Conservation (phyloP, 2,797 vertebrate genomes). For the Balearica regulorum region DNA sequence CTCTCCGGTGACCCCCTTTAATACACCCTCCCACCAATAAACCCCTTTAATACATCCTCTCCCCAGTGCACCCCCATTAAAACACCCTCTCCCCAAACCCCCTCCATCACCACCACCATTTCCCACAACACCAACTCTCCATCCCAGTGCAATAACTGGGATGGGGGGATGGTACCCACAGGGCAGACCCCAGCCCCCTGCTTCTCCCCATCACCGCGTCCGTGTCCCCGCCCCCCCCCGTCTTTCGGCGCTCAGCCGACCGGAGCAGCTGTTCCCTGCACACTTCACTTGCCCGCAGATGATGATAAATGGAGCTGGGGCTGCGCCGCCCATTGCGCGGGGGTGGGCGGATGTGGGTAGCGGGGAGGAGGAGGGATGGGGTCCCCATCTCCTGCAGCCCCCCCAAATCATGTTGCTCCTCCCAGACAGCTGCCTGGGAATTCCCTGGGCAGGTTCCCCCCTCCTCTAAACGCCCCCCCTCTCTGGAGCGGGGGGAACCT, state of each 20-base stretch:
- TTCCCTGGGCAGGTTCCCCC: not conserved
- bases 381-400: not conserved
- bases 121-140: not conserved
- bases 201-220: not conserved
- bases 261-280: conserved; percentile 77
- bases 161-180: not conserved
- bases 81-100: not conserved
- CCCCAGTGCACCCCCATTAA: not conserved
- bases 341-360: conserved; percentile 25
- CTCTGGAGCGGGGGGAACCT: not conserved
- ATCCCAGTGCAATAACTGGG: rapidly evolving
- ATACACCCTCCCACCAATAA: not conserved
- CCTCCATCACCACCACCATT: not conserved
- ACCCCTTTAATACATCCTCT: not conserved
- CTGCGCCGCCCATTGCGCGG: conserved; percentile 27
- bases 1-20: not conserved
- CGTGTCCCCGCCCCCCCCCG: no score
- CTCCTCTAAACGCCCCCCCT: not conserved
- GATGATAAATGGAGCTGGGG: conserved; percentile 75
- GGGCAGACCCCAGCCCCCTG: not conserved
- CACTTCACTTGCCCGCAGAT: conserved; percentile 80
- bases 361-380: not conserved
- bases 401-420: not conserved
- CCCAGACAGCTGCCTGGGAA: conserved; percentile 25
- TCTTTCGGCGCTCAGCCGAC: conserved; percentile 21